These are phyloP conservation scores for Tokudaia muenninki DNA, from an alignment of 2,797 vertebrate genomes.

Conservation along the genomic window DNA sequence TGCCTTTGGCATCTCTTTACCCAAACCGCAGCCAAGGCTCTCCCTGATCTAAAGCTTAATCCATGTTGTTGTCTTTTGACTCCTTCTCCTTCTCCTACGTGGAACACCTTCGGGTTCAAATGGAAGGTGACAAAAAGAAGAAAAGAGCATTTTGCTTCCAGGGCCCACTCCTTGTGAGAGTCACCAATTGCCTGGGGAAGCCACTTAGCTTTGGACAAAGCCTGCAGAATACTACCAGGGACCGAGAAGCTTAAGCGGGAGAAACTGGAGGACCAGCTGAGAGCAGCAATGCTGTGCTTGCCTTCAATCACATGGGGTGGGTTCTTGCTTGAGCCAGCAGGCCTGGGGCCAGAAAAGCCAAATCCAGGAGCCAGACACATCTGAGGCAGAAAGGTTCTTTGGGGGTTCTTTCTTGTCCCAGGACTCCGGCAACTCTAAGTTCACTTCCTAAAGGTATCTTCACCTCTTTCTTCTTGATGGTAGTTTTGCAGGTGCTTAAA, in stretches of 20 bases:
- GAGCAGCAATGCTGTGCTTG: background rate
- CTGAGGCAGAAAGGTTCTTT: background rate
- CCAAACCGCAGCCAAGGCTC: background rate
- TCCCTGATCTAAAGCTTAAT: slow-evolving; percentile 2
- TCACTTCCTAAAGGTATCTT: background rate
- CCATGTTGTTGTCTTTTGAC: background rate
- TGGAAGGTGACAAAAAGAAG: background rate
- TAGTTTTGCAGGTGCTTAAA: slow-evolving; percentile 63
- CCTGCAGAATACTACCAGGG: background rate
- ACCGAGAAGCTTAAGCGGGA: background rate
- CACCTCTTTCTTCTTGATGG: background rate
- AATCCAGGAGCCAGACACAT: background rate
- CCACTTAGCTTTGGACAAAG: background rate
- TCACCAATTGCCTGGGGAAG: background rate
- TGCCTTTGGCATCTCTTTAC: background rate
- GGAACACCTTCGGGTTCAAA: background rate
- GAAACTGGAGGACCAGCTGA: background rate
- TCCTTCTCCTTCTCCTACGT: background rate
- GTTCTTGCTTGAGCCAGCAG: background rate
- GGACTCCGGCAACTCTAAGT: background rate
- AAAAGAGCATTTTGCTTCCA: background rate
- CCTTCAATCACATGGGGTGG: background rate
- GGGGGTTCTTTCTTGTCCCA: background rate
- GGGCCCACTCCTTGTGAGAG: background rate
- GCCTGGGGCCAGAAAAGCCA: background rate